A percentile compares a stretch with the other conserved stretches of the same genome.
phyloP scores from a whole-genome alignment of 2,797 vertebrate species.

The Spondyliosoma cantharus region DNA sequence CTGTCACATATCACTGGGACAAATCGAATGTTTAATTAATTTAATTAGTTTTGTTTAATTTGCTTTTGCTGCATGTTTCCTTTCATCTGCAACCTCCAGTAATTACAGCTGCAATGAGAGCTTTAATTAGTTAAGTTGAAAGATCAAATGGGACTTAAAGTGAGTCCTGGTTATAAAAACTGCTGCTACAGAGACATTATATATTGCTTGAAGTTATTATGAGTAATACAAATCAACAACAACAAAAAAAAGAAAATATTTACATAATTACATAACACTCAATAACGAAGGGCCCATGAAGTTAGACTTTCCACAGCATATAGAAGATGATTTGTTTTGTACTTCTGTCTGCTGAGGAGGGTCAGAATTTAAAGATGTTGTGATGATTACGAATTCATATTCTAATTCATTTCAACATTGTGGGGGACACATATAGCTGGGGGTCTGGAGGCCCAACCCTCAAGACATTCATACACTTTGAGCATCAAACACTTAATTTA shows the following conservation, averaged over 20 bases:
- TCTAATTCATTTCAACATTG: too few species aligned
- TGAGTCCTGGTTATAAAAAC: not conserved
- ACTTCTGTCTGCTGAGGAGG: not conserved
- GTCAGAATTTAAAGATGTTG: not conserved
- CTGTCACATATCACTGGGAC: not conserved
- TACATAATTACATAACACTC: not conserved
- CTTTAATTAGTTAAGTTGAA: not conserved
- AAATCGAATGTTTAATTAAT: not conserved
- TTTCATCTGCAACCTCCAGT: not conserved
- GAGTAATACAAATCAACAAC: too few species aligned
- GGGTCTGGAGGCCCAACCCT: too few species aligned
- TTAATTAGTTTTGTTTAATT: not conserved
- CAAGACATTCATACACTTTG: too few species aligned
- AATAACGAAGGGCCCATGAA: not conserved
- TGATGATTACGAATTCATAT: not conserved
- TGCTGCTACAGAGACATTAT: not conserved
- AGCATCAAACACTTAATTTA: too few species aligned
- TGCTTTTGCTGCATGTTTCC: not conserved
- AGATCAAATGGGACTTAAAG: not conserved
- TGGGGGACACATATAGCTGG: too few species aligned
- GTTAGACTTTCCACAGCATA: not conserved
- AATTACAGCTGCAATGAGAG: not conserved
- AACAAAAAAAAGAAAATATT: too few species aligned
- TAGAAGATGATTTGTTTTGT: not conserved
- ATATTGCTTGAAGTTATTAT: not conserved